Conservation (phyloP, 2,888 invertebrate genomes). For the Patella caerulea region DNA sequence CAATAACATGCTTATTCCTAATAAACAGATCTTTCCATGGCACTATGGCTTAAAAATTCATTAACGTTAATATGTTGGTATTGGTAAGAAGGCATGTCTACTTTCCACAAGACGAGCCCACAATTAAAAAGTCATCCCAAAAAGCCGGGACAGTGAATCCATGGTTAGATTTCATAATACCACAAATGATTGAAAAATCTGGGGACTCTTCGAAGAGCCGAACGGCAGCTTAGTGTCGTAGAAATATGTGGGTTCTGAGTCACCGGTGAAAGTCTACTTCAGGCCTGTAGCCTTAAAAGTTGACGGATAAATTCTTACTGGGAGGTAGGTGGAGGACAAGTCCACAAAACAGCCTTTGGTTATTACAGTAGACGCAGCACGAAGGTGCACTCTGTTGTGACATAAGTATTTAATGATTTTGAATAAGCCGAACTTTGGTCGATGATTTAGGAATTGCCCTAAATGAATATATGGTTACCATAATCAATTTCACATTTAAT, state of each 20-base stretch:
- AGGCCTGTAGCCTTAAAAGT: conserved; percentile 17
- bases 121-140: background rate
- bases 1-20: background rate
- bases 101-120: background rate
- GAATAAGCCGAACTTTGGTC: background rate
- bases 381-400: background rate
- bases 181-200: background rate
- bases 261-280: background rate
- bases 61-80: background rate
- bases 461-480: background rate
- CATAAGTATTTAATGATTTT: background rate
- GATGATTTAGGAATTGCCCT: background rate
- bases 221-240: background rate
- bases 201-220: background rate
- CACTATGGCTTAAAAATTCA: background rate
- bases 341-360: background rate
- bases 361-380: background rate
- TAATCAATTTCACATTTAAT: conserved; percentile 1
- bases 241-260: background rate
- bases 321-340: background rate
- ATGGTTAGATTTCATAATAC: background rate
- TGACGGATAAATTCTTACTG: conserved; percentile 13
- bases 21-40: background rate
- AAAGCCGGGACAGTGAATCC: background rate
- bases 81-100: background rate